Conservation (phyloP, 2,113 vertebrate species). For the Nothocercus julius region DNA sequence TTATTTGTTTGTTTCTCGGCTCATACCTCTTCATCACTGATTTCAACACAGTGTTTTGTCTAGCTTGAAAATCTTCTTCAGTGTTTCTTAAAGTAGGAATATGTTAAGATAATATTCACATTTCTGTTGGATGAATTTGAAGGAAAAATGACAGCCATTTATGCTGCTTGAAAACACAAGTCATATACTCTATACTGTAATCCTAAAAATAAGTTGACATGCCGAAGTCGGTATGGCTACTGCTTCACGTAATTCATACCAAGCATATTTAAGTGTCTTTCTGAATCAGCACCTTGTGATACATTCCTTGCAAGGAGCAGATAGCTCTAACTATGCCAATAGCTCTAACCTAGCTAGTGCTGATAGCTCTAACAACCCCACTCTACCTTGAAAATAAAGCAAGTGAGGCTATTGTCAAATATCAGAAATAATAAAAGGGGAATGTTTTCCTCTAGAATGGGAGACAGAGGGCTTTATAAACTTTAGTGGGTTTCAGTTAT, state of each 20-base stretch:
- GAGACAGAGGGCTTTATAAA: not conserved
- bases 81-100: slow-evolving; percentile 16
- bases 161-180: slow-evolving; percentile 52
- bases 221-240: slow-evolving; percentile 31
- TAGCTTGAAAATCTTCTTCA: not conserved
- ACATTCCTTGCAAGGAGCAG: not conserved
- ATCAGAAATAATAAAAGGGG: not conserved
- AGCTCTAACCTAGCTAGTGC: not conserved
- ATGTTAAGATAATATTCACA: not conserved
- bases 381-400: not conserved
- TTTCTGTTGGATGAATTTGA: slow-evolving; percentile 29
- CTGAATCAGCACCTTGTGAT: not conserved
- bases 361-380: not conserved
- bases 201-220: slow-evolving; percentile 30
- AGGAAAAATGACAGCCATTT: not conserved
- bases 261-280: not conserved
- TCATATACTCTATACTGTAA: not conserved
- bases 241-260: slow-evolving; percentile 20
- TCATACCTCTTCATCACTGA: not conserved
- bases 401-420: not conserved
- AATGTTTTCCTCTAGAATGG: not conserved
- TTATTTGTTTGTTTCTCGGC: not conserved
- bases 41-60: not conserved
- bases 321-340: not conserved
- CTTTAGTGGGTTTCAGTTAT: not conserved